Evolutionary conservation across 2,113 vertebrate species (phyloP).

Genomic region (Pleuronectes platessa): DNA sequence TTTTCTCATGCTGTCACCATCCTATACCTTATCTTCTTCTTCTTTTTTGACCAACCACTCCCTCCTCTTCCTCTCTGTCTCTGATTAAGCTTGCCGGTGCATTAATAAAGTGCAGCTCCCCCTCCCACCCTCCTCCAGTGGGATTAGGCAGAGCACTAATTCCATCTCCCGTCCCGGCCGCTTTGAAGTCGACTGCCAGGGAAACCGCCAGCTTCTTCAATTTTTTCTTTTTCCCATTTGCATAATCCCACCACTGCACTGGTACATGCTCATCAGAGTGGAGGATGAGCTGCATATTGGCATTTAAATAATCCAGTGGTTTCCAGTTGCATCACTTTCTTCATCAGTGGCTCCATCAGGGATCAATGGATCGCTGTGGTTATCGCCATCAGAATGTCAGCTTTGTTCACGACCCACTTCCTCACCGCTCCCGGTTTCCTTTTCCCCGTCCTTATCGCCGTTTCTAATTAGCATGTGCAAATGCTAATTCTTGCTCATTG

Average conservation of each 20-base stretch:
- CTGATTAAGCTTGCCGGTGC: slow-evolving; percentile 71
- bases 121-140: slow-evolving; percentile 67
- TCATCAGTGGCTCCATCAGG: slow-evolving; percentile 40
- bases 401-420: slow-evolving; percentile 16
- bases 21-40: slow-evolving; percentile 1
- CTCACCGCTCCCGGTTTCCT: slow-evolving; percentile 32
- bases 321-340: slow-evolving; percentile 40
- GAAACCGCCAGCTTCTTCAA: slow-evolving; percentile 71
- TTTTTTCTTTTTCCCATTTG: slow-evolving; percentile 58
- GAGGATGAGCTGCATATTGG: slow-evolving; percentile 70
- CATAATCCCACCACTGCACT: slow-evolving; percentile 80
- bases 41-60: slow-evolving; percentile 15
- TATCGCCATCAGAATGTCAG: slow-evolving; percentile 30
- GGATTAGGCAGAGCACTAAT: slow-evolving; percentile 82
- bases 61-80: slow-evolving; percentile 21
- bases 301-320: slow-evolving; percentile 72
- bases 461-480: slow-evolving; percentile 53
- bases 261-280: slow-evolving; percentile 72
- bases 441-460: slow-evolving; percentile 41
- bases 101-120: slow-evolving; percentile 75
- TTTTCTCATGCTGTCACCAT: slow-evolving; percentile 32
- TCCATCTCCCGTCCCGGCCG: slow-evolving; percentile 76
- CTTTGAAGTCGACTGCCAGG: slow-evolving; percentile 82
- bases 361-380: slow-evolving; percentile 43
- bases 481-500: slow-evolving; percentile 44